Conservation (phyloP, 1,140 invertebrate species). For the Trypoxylus dichotomus region DNA sequence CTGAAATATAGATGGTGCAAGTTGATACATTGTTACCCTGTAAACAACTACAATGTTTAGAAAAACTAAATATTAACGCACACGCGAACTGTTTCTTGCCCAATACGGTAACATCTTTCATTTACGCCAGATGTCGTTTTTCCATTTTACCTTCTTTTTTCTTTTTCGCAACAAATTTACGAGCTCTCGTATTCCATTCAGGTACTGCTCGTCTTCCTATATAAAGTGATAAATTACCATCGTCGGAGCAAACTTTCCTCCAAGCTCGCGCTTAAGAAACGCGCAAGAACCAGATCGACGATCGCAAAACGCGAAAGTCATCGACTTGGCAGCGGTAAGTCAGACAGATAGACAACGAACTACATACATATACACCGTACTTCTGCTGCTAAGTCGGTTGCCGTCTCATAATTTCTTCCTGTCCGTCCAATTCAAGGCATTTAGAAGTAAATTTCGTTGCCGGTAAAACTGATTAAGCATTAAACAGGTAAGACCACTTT, state of each 20-base stretch:
- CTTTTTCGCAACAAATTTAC: background rate
- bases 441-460: background rate
- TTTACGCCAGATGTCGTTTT: background rate
- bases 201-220: background rate
- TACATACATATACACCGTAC: too few relatives aligned
- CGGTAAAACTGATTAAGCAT: background rate
- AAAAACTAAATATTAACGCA: too few relatives aligned
- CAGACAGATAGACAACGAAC: background rate
- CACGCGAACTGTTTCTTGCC: too few relatives aligned
- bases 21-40: too few relatives aligned
- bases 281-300: background rate
- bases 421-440: background rate
- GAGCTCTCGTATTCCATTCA: background rate
- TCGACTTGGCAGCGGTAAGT: background rate
- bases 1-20: too few relatives aligned
- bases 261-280: background rate
- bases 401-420: background rate
- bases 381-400: background rate
- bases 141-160: background rate
- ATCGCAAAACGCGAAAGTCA: background rate
- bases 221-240: conserved; percentile 7
- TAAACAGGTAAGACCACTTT: background rate
- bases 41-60: too few relatives aligned
- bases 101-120: background rate
- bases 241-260: background rate